Evolutionary conservation across 1,140 invertebrate species (phyloP), one percentile per base, ranked within the genome.

Genomic region (Venturia canescens): DNA sequence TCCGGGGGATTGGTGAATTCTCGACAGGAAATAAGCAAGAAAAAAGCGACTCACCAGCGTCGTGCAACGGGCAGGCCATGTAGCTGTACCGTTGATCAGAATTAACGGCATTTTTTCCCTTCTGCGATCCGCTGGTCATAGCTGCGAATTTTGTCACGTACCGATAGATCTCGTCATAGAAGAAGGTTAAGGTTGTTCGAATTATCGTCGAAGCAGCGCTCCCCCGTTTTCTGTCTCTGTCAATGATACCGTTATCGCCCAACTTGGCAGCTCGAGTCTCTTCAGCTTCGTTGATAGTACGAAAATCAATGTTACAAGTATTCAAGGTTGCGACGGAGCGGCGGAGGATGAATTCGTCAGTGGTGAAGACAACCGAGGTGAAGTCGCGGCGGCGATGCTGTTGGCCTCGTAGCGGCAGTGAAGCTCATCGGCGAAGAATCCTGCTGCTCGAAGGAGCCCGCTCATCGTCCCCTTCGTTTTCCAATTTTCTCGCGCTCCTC

Each of bases 1-100:
- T 11, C 3, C 13, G 11, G 38, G 38, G 13, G 11, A 44, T 44
- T 5, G 13, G 13, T 44, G 2, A 44, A 44, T 44, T 44, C 13
- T 4, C 13, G 5, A 44, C 7, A 44, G 11, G 38, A 44, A 44
- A 44, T 11, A 31, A 1, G 13, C 1, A 69, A 27, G n/a, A 31
- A 31, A 69, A 69, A 7, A 0, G 27, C 21, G 6, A 82, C 88
- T 90, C 76, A 89, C 88, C 87, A 9, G 85, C 81, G 31, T 92
- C 91, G 70, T 90, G 86, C 0, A 91, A 50, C 6, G 91, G 91
- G 78, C 91, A 92, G 1, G 91, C 89, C 84, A 89, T 88, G 75
- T 92, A 92, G 23, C 83, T 84, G 67, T 90, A 92, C 6, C 86
- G 83, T 69, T 90, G 88, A 63, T 86, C 83, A 1, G 87, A 84